Percentiles rank a stretch among this genome's conserved stretches.
phyloP scores from a whole-genome alignment of 1,140 invertebrate species.

The Leptinotarsa texana region DNA sequence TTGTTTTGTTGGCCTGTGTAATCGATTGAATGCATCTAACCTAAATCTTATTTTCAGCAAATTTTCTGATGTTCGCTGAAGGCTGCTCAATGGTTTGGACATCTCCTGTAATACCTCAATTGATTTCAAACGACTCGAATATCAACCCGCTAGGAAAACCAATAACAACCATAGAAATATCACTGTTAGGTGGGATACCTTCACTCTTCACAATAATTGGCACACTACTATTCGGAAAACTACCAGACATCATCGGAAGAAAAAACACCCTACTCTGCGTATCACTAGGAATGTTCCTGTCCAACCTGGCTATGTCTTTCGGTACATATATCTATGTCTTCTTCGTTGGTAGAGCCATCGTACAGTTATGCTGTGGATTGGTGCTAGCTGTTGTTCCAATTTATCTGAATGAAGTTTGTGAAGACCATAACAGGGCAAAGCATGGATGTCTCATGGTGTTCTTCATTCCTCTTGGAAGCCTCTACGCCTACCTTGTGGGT shows the following conservation, averaged over 20 bases:
- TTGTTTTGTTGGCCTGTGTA: too few relatives aligned
- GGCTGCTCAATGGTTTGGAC: conserved; percentile 6
- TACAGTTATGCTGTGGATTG: not conserved
- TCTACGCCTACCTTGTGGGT: conserved; percentile 12
- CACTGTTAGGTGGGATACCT: not conserved
- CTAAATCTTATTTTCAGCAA: not conserved
- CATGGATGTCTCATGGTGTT: not conserved
- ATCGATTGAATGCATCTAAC: not conserved
- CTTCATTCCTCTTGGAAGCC: not conserved
- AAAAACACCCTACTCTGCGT: not conserved
- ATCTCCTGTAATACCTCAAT: conserved; percentile 10
- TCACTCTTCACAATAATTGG: not conserved
- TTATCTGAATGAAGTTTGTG: conserved; percentile 11
- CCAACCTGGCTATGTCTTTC: not conserved
- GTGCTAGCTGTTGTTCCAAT: not conserved
- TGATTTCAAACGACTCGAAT: not conserved
- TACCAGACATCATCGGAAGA: conserved; percentile 7
- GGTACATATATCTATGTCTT: not conserved
- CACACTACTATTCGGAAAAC: not conserved
- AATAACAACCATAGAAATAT: conserved; percentile 2
- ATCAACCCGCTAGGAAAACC: conserved; percentile 8
- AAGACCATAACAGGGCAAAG: conserved; percentile 12
- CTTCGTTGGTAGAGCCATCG: not conserved
- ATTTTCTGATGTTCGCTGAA: not conserved
- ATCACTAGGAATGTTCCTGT: not conserved